These are phyloP conservation scores for Drosophila sproati DNA, from an alignment of 1,140 invertebrate genomes.

Conservation along the genomic window DNA sequence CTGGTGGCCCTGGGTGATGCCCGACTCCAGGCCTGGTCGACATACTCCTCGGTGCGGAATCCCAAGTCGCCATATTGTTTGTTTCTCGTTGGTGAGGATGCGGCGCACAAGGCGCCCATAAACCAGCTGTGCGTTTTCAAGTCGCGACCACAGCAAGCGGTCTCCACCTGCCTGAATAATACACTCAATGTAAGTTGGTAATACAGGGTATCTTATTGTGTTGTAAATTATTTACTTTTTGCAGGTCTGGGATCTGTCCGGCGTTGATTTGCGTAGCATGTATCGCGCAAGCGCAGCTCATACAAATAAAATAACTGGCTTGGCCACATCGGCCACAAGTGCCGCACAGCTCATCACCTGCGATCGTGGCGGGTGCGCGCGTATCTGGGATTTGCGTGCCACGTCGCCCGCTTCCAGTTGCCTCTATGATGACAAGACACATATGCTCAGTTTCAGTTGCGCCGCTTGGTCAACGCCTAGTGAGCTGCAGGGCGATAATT, in stretches of 20 bases:
- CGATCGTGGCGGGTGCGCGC: slow-evolving; percentile 63
- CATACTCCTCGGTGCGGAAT: slow-evolving; percentile 58
- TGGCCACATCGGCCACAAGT: slow-evolving; percentile 43
- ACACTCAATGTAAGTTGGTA: slow-evolving; percentile 48
- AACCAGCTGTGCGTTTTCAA: slow-evolving; percentile 61
- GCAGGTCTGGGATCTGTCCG: slow-evolving; percentile 66
- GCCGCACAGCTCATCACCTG: slow-evolving; percentile 57
- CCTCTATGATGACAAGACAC: slow-evolving; percentile 45
- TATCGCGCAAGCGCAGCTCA: slow-evolving; percentile 48
- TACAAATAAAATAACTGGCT: slow-evolving; percentile 53
- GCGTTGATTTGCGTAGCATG: slow-evolving; percentile 51
- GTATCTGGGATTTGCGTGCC: slow-evolving; percentile 63
- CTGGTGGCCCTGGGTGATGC: slow-evolving; percentile 63
- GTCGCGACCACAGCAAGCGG: slow-evolving; percentile 27
- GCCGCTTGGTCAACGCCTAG: slow-evolving; percentile 50
- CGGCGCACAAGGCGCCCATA: slow-evolving; percentile 55
- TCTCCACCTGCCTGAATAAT: slow-evolving; percentile 50
- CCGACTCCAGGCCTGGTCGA: slow-evolving; percentile 66
- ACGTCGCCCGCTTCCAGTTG: slow-evolving; percentile 48
- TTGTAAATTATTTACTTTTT: neutral
- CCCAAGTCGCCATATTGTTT: slow-evolving; percentile 49
- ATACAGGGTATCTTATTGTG: neutral
- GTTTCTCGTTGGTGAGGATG: slow-evolving; percentile 56
- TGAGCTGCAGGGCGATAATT: slow-evolving; percentile 51
- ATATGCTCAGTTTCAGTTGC: slow-evolving; percentile 55